Conservation (phyloP, 2,113 vertebrate species). For the Xerus inauris region DNA sequence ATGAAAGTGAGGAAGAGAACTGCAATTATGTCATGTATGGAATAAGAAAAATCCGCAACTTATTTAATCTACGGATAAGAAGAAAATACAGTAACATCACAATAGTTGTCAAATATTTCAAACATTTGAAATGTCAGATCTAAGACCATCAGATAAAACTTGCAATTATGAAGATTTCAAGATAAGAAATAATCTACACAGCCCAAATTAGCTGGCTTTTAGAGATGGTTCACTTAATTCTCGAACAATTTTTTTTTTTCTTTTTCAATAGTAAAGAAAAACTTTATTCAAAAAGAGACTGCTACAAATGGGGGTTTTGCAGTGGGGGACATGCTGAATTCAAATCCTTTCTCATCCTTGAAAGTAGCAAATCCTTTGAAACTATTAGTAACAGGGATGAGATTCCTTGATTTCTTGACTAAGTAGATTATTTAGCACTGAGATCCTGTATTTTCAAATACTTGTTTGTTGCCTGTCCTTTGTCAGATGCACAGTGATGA, state of each 20-base stretch:
- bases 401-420: background rate
- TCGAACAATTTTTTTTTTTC: background rate
- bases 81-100: background rate
- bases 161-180: background rate
- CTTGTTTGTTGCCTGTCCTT: background rate
- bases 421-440: background rate
- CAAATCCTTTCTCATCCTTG: background rate
- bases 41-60: background rate
- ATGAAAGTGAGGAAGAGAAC: background rate
- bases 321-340: background rate
- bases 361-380: background rate
- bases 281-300: background rate
- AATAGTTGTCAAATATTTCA: background rate
- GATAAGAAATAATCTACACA: constrained; percentile 1
- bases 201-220: background rate
- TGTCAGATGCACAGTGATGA: background rate
- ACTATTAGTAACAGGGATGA: background rate
- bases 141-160: background rate
- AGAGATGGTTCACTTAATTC: background rate
- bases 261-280: background rate
- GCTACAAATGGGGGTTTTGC: background rate
- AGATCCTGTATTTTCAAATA: background rate
- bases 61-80: background rate
- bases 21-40: background rate
- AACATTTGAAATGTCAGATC: background rate